Evolutionary conservation across 2,888 invertebrate species (phyloP), one percentile per base, ranked within the genome.

Genomic region (Zygaena filipendulae): DNA sequence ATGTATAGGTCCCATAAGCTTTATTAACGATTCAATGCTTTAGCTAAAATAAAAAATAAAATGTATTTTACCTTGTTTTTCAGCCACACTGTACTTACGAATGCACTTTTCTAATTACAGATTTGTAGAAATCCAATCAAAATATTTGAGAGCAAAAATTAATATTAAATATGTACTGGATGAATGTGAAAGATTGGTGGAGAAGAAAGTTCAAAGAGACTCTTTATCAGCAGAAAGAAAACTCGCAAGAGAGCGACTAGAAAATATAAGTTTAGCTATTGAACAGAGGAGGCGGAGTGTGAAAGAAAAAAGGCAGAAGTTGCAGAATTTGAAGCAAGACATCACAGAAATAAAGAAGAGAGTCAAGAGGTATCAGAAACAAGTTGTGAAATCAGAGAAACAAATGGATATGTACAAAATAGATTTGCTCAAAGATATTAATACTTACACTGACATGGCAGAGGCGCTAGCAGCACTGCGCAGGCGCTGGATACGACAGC

Each of bases 61-160:
- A n/a, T n/a, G n/a, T n/a, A n/a, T n/a, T n/a, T n/a, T n/a, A n/a
- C n/a, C n/a, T n/a, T n/a, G n/a, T n/a, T n/a, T n/a, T n/a, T n/a
- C n/a, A n/a, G n/a, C n/a, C n/a, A n/a, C n/a, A n/a, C n/a, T n/a
- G n/a, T n/a, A n/a, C n/a, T n/a, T n/a, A n/a, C n/a, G n/a, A n/a
- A n/a, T n/a, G n/a, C n/a, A n/a, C n/a, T n/a, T n/a, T n/a, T n/a
- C n/a, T n/a, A n/a, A n/a, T n/a, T n/a, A n/a, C 47, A 87, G 87
- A 53, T 87, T 83, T 59, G 75, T 83, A 38, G 87, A 87, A 48
- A 86, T 85, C 57, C 86, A 87, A 52, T 68, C 81, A 38, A 82
- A 84, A 46, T 59, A 87, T 32, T 62, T 82, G 41, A 70, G 83
- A 39, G 47, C 86, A 38, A 84, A 83, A 64, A 72, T 74, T 23